phyloP scores from a whole-genome alignment of 1,140 invertebrate genomes.

The Ceratitis capitata region DNA sequence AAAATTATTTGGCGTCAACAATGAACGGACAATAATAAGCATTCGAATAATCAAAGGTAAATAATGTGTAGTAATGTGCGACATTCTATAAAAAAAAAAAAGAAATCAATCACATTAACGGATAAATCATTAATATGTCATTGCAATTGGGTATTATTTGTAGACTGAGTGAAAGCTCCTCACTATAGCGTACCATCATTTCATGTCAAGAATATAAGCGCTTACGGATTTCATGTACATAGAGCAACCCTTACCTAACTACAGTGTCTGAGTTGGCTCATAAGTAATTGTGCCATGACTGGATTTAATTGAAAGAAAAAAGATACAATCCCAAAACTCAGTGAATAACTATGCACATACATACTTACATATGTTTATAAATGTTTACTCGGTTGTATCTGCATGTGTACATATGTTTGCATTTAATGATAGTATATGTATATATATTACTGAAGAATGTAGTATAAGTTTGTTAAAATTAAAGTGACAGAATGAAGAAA shows the following conservation, averaged over 20 bases:
- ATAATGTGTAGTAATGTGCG: too few species aligned
- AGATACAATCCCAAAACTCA: neutral
- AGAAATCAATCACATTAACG: neutral
- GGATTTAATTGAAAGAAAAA: neutral
- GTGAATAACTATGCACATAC: neutral
- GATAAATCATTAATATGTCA: neutral
- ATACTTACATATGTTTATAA: neutral
- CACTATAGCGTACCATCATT: neutral
- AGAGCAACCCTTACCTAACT: neutral
- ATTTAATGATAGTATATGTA: too few species aligned
- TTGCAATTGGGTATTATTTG: neutral
- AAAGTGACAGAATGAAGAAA: too few species aligned
- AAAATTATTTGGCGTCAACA: too few species aligned
- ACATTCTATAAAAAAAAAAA: neutral
- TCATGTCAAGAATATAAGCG: neutral
- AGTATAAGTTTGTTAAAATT: too few species aligned
- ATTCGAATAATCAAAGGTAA: too few species aligned
- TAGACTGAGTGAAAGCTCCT: neutral
- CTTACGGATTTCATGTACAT: neutral
- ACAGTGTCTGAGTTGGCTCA: neutral
- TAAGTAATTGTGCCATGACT: neutral
- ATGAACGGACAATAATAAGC: too few species aligned
- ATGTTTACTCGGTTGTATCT: too few species aligned
- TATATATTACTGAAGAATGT: too few species aligned
- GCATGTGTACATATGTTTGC: too few species aligned